phyloP scores from a whole-genome alignment of 2,888 invertebrate species.

The Scaptomyza tumidula region DNA sequence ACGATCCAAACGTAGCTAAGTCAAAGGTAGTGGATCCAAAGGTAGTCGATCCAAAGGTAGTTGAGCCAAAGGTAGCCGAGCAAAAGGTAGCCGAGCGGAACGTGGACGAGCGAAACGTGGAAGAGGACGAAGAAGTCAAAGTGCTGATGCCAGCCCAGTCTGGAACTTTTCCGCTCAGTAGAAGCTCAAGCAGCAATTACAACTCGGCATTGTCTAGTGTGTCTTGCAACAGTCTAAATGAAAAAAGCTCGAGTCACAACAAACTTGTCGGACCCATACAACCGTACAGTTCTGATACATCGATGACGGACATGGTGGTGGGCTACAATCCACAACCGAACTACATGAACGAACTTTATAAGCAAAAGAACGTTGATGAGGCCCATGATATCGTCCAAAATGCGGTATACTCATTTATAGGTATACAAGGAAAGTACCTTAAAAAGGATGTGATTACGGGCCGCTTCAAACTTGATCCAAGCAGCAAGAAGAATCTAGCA shows the following conservation, averaged over 20 bases:
- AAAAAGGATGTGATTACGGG: constrained; percentile 87
- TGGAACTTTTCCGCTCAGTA: neutral
- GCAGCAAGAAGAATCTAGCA: constrained; percentile 85
- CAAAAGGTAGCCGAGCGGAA: no score
- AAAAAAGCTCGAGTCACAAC: neutral
- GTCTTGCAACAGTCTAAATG: neutral
- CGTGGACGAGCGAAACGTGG: neutral
- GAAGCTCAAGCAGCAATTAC: neutral
- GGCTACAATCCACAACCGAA: constrained; percentile 10
- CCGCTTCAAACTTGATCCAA: constrained; percentile 87
- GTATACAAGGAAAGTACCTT: constrained; percentile 92
- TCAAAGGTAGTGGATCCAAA: neutral
- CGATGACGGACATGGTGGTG: constrained; percentile 14
- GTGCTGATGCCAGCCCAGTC: neutral
- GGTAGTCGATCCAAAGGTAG: no score
- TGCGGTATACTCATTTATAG: constrained; percentile 93
- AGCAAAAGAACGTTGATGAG: constrained; percentile 11
- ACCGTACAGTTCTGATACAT: constrained; percentile 36
- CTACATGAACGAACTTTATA: constrained; percentile 21
- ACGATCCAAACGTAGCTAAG: neutral
- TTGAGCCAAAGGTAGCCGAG: no score
- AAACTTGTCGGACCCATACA: no score
- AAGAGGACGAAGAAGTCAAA: neutral
- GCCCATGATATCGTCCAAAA: constrained; percentile 88
- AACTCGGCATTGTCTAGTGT: neutral